phyloP scores from a whole-genome alignment of 2,113 vertebrate species.

The Lipophrys pholis region DNA sequence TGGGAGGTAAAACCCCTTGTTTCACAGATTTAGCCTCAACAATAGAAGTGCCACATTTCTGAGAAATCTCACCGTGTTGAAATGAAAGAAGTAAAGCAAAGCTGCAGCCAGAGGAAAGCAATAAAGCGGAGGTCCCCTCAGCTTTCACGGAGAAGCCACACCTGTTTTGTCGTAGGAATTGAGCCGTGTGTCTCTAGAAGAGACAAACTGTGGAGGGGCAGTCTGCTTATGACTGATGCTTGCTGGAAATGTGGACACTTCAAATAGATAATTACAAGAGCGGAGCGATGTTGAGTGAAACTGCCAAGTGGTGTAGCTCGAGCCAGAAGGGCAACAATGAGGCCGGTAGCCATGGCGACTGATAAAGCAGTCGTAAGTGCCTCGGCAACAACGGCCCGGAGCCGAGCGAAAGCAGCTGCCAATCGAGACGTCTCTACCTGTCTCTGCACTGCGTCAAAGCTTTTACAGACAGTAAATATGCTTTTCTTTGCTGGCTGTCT shows the following conservation, averaged over 20 bases:
- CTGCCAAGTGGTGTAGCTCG: slow-evolving; percentile 13
- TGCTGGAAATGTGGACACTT: background rate
- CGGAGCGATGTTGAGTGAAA: background rate
- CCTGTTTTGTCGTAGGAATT: background rate
- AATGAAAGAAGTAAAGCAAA: background rate
- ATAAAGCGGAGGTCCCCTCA: background rate
- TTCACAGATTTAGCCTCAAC: background rate
- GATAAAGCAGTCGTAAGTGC: slow-evolving; percentile 1
- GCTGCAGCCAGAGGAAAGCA: background rate
- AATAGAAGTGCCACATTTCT: background rate
- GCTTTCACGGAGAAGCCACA: background rate
- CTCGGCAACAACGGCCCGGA: slow-evolving; percentile 1
- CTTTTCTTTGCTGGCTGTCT: too few species aligned
- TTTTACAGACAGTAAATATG: too few species aligned
- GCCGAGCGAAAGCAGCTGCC: background rate
- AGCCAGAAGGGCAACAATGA: slow-evolving; percentile 1
- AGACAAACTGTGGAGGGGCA: background rate
- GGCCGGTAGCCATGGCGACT: slow-evolving; percentile 25
- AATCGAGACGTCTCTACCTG: too few species aligned
- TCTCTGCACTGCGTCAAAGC: too few species aligned
- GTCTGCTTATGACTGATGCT: background rate
- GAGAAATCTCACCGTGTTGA: background rate
- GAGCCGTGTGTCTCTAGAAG: background rate
- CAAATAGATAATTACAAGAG: slow-evolving; percentile 1
- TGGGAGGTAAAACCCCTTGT: background rate